phyloP scores from a whole-genome alignment of 2,888 invertebrate species.

The Gymnosoma rotundatum region DNA sequence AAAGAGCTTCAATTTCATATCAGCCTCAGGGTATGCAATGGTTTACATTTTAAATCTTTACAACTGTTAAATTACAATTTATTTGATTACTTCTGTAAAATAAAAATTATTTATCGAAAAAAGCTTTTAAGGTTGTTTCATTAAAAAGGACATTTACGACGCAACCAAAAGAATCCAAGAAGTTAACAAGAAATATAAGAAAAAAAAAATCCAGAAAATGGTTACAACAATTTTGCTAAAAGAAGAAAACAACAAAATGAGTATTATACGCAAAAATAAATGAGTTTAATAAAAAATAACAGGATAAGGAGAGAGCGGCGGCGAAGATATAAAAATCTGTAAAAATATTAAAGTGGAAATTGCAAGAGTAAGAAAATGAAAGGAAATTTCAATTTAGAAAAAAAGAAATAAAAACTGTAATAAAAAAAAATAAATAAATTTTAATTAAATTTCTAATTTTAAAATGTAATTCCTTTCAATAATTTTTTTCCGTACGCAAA shows the following conservation, averaged over 20 bases:
- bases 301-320: too few species aligned
- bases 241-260: slow-evolving; percentile 11
- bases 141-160: too few species aligned
- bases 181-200: slow-evolving; percentile 6
- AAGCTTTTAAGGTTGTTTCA: slow-evolving; percentile 25
- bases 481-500: not conserved
- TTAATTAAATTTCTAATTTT: not conserved
- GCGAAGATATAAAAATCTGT: not conserved
- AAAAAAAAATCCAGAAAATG: slow-evolving; percentile 6
- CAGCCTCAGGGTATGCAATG: too few species aligned
- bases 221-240: not conserved
- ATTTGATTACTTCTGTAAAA: not conserved
- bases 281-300: too few species aligned
- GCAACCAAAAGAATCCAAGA: not conserved
- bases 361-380: not conserved
- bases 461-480: not conserved
- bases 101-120: not conserved
- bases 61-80: not conserved
- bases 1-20: too few species aligned
- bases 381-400: not conserved
- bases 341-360: not conserved
- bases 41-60: too few species aligned
- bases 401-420: not conserved
- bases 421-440: not conserved
- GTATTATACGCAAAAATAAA: not conserved